Conservation (phyloP, 2,113 vertebrate genomes). For the Octodon degus region DNA sequence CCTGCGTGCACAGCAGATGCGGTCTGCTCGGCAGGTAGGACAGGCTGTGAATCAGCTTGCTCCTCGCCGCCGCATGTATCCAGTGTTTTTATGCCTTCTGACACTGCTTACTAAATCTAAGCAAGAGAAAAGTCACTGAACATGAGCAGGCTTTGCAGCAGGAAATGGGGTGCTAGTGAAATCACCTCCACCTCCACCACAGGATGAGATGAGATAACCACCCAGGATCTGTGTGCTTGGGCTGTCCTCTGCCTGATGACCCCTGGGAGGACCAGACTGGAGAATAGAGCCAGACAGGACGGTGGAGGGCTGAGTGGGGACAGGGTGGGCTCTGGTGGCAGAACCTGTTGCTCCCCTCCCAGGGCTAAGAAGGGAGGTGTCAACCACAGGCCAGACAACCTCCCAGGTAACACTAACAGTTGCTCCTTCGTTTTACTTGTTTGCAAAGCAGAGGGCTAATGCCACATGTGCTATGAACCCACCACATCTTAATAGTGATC, state of each 20-base stretch:
- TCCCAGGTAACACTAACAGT: conserved; percentile 72
- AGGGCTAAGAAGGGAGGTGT: conserved; percentile 15
- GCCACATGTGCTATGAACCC: conserved; percentile 75
- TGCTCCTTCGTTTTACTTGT: conserved; percentile 72
- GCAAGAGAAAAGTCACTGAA: not conserved
- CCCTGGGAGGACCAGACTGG: fast-evolving
- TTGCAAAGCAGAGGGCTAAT: conserved; percentile 77
- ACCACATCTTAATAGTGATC: conserved; percentile 59
- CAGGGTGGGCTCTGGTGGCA: conserved; percentile 62
- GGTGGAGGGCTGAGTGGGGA: conserved; percentile 73
- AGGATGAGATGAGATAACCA: not conserved
- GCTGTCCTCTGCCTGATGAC: conserved; percentile 56
- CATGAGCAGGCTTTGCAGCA: not conserved
- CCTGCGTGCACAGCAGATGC: not conserved
- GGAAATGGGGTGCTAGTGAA: not conserved
- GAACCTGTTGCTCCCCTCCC: not conserved
- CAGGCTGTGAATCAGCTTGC: not conserved
- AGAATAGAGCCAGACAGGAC: not conserved
- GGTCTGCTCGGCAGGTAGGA: conserved; percentile 21
- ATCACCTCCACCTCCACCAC: conserved; percentile 3
- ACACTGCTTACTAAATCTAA: not conserved
- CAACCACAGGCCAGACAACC: conserved; percentile 66
- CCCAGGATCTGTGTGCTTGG: fast-evolving
- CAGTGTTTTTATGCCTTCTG: conserved; percentile 30
- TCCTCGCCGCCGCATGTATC: conserved; percentile 29